Evolutionary conservation across 1,140 invertebrate species (phyloP), one percentile per base, ranked within the genome.

Genomic region (Hylyphantes graminicola): DNA sequence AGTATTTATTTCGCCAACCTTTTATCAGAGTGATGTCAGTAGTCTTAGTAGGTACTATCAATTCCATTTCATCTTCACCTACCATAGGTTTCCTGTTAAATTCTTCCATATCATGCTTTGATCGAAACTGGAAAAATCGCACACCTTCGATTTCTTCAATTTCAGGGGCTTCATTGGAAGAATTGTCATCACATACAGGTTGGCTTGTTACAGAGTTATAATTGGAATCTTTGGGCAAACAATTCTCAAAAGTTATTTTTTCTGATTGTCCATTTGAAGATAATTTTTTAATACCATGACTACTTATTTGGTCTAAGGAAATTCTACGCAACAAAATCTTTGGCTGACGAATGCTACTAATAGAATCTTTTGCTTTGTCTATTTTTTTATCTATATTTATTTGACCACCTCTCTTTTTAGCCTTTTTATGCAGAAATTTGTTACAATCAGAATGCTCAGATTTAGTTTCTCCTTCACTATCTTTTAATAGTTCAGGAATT

Each of bases 21-120:
- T 87, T 87, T 48, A 87, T 86, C 57, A 83, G 80, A 19, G 86
- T 87, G 12, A 86, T 86, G 57, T 87, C 86, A 75, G 75, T 76
- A 7, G 86, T 87, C 73, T 86, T 87, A 1, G 86, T 87, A 51
- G 85, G 85, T 57, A 86, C 72, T 21, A 87, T 87, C 53, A 80
- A 74, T 48, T 83, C 72, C 48, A 65, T 10, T 15, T 68, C 51
- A 48, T 48, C 19, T 6, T n/a, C 19, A 35, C 53, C 70, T 13
- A 54, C 13, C 9, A 7, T 15, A 57, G 70, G 59, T 65, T 65
- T 54, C 19, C 35, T 50, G 50, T 67, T 54, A 57, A 83, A 83
- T 65, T 83, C 80, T 19, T 83, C 80, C 73, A 87, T 85, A 21
- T 83, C 82, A 67, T 75, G 65, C 79, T 85, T 83, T 19, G 85